Conservation (phyloP, 2,113 vertebrate species). For the Psittacus erithacus region DNA sequence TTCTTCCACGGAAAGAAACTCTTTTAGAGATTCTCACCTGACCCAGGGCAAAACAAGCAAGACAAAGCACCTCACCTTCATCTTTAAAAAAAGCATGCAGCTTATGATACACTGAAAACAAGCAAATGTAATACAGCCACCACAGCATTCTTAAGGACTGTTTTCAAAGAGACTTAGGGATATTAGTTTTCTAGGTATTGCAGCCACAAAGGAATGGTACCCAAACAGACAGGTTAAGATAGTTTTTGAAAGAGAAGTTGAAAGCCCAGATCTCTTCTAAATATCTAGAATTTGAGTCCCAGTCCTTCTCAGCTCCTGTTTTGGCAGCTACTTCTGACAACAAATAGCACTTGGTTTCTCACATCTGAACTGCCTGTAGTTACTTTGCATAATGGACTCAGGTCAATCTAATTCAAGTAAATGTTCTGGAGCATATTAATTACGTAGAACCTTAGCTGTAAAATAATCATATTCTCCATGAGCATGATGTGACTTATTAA, state of each 20-base stretch:
- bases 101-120: not conserved
- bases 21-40: not conserved
- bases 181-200: not conserved
- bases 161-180: not conserved
- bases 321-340: not conserved
- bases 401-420: conserved; percentile 21
- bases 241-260: not conserved
- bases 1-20: not conserved
- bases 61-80: not conserved
- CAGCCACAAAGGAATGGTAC: not conserved
- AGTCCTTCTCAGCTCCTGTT: not conserved
- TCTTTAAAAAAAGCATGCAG: not conserved
- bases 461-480: not conserved
- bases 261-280: not conserved
- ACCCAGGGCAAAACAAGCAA: not conserved
- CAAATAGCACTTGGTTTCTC: not conserved
- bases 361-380: not conserved
- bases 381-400: not conserved
- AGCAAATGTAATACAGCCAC: not conserved
- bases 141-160: not conserved
- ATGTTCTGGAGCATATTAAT: not conserved
- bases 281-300: not conserved
- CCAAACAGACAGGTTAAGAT: not conserved
- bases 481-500: not conserved
- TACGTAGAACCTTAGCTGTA: not conserved